Percentiles rank a stretch among this genome's conserved stretches.
These are phyloP conservation scores for Jaculus jaculus DNA, from an alignment of 2,113 vertebrate genomes.

Conservation along the genomic window DNA sequence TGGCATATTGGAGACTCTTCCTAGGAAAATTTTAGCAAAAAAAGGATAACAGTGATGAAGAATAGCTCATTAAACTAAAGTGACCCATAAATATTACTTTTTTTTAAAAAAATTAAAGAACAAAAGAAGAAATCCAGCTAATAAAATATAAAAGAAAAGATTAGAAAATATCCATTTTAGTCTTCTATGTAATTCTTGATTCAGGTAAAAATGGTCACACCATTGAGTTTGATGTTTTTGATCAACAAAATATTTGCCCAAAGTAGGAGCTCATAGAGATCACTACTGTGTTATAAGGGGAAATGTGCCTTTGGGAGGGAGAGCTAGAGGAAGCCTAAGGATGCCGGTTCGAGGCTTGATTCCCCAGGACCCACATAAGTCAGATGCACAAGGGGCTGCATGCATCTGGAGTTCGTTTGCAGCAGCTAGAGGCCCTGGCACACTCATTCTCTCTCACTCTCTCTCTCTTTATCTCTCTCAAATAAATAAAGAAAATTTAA, in stretches of 20 bases:
- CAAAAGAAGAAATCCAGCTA: background rate
- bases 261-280: background rate
- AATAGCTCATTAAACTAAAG: background rate
- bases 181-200: background rate
- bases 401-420: too few relatives aligned
- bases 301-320: background rate
- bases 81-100: background rate
- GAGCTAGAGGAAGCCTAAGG: background rate
- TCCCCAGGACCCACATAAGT: too few relatives aligned
- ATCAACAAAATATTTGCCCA: background rate
- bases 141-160: background rate
- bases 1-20: background rate
- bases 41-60: background rate
- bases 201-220: slow-evolving; percentile 14
- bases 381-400: too few relatives aligned
- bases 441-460: too few relatives aligned
- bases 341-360: too few relatives aligned
- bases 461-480: too few relatives aligned
- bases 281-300: background rate
- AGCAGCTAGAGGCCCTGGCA: too few relatives aligned
- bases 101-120: background rate
- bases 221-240: background rate
- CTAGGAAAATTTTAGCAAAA: background rate
- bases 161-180: background rate
- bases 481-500: too few relatives aligned